Conservation (phyloP, 2,888 invertebrate species). For the Temnothorax unifasciatus region DNA sequence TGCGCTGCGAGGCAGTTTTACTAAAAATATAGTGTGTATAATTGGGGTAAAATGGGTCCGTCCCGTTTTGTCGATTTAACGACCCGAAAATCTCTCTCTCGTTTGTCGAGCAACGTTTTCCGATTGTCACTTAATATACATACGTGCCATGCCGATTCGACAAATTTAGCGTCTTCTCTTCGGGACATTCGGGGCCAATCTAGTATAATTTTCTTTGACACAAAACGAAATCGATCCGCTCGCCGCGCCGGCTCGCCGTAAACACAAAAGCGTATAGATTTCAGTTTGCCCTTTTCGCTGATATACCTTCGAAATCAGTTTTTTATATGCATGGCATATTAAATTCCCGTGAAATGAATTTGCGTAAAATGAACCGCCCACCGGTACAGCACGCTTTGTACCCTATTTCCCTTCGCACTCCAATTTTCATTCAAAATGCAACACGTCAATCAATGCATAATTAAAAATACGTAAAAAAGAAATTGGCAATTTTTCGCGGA, state of each 20-base stretch:
- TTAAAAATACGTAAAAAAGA: neutral
- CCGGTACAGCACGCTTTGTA: neutral
- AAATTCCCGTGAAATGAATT: slow-evolving; percentile 23
- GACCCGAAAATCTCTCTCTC: slow-evolving; percentile 9
- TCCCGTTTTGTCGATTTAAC: slow-evolving; percentile 40
- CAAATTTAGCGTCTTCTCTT: slow-evolving; percentile 8
- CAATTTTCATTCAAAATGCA: neutral
- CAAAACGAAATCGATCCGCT: slow-evolving; percentile 22
- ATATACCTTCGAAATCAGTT: slow-evolving; percentile 1
- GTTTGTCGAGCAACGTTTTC: slow-evolving; percentile 1
- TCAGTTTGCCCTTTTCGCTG: neutral
- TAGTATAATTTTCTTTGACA: slow-evolving; percentile 34
- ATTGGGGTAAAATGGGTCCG: slow-evolving; percentile 20
- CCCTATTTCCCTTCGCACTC: neutral
- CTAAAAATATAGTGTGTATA: slow-evolving; percentile 29
- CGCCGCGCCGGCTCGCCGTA: neutral
- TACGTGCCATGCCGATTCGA: neutral
- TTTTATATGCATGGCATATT: slow-evolving; percentile 28
- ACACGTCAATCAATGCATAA: neutral
- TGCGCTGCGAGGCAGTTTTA: neutral
- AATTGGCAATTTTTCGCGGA: neutral
- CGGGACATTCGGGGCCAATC: slow-evolving; percentile 1
- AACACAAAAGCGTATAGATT: neutral
- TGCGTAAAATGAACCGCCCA: neutral
- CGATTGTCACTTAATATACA: slow-evolving; percentile 15